These are phyloP conservation scores for Patiria miniata DNA, from an alignment of 35 echinoderm and acorn worm species.

Conservation along the genomic window DNA sequence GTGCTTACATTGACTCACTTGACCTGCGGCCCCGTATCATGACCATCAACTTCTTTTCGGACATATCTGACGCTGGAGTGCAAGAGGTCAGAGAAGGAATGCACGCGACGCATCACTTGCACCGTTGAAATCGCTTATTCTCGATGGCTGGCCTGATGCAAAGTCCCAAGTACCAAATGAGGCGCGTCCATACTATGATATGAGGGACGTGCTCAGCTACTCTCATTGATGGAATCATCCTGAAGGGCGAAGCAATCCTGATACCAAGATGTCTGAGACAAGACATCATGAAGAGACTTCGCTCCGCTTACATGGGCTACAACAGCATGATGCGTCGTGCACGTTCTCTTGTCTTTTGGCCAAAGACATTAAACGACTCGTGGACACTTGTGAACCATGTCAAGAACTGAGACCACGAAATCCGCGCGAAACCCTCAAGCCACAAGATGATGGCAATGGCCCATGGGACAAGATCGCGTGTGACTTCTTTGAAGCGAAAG, in stretches of 20 bases:
- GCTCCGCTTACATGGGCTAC: constrained; percentile 48
- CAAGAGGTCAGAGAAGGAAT: constrained; percentile 38
- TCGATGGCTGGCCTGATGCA: constrained; percentile 66
- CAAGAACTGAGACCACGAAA: not conserved
- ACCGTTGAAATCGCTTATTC: constrained; percentile 32
- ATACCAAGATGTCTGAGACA: constrained; percentile 31
- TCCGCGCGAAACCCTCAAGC: constrained; percentile 11
- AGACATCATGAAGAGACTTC: constrained; percentile 55
- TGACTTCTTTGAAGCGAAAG: constrained; percentile 7
- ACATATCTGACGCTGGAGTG: not conserved
- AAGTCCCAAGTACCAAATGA: constrained; percentile 27
- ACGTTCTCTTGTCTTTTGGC: constrained; percentile 61
- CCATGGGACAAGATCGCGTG: constrained; percentile 41
- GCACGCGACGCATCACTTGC: constrained; percentile 27
- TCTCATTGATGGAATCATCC: constrained; percentile 36
- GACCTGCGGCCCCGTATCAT: constrained; percentile 37
- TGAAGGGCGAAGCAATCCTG: constrained; percentile 50
- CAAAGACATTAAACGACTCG: constrained; percentile 43
- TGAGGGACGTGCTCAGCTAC: constrained; percentile 25
- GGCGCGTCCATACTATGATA: constrained; percentile 42
- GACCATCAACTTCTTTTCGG: constrained; percentile 29
- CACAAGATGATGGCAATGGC: constrained; percentile 10
- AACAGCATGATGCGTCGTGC: constrained; percentile 52
- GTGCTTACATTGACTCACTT: constrained; percentile 3
- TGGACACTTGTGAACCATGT: constrained; percentile 39